Evolutionary conservation across 1,140 invertebrate species (phyloP).

Genomic region (Rhopalosiphum padi): DNA sequence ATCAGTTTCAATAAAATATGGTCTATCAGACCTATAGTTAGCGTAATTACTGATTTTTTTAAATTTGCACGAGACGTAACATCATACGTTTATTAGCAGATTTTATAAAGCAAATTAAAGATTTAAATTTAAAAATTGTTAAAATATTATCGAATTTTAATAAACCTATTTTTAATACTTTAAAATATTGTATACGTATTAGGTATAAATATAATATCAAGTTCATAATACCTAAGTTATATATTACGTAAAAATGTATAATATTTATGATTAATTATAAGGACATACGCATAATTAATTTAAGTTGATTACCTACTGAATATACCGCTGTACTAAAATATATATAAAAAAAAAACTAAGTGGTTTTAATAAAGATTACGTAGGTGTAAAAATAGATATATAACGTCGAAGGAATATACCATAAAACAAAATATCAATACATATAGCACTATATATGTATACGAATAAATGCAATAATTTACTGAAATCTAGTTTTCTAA

Average conservation of each 20-base stretch:
- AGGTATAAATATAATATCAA: background rate
- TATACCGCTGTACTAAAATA: too few relatives aligned
- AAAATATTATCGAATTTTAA: background rate
- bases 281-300: background rate
- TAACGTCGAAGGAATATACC: background rate
- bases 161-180: background rate
- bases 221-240: background rate
- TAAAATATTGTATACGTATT: background rate
- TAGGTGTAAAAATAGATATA: too few relatives aligned
- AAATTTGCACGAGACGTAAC: background rate
- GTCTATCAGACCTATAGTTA: background rate
- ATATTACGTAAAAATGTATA: background rate
- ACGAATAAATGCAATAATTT: background rate
- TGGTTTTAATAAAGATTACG: too few relatives aligned
- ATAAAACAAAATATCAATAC: background rate
- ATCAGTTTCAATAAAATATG: background rate
- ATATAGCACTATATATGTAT: too few relatives aligned
- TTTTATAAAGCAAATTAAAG: background rate
- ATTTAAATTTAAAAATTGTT: background rate
- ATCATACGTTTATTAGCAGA: background rate
- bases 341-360: too few relatives aligned
- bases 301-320: too few relatives aligned
- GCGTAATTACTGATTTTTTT: background rate
- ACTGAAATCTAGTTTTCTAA: background rate
- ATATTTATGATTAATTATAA: background rate